Percentiles rank a stretch among this genome's conserved stretches.
Evolutionary conservation across 92 coral and sea anemone genomes (phyloP).

Genomic region (Micromussa lordhowensis): DNA sequence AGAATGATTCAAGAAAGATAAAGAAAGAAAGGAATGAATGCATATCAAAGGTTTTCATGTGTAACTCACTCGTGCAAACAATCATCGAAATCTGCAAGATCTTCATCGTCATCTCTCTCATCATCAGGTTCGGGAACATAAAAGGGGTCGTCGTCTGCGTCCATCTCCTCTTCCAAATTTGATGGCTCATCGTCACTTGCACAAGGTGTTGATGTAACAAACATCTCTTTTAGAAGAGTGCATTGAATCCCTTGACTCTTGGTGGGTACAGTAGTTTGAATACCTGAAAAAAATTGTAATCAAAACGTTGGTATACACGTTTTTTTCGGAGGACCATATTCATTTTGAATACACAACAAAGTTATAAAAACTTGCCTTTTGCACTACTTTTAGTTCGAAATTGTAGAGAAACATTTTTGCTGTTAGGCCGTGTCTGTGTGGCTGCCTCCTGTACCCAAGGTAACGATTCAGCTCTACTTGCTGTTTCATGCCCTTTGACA

Average conservation of each 20-base stretch:
- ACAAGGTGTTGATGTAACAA: too few relatives aligned
- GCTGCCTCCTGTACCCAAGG: neutral
- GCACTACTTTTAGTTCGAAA: neutral
- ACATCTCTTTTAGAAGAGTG: too few relatives aligned
- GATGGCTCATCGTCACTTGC: too few relatives aligned
- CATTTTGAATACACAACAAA: neutral
- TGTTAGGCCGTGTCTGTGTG: neutral
- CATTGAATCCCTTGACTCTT: too few relatives aligned
- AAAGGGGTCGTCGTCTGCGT: neutral
- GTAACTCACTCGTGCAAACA: neutral
- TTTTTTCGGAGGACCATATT: neutral
- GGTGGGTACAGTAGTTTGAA: neutral
- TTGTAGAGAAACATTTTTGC: neutral
- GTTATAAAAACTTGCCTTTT: neutral
- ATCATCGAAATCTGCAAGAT: neutral
- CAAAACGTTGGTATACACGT: too few relatives aligned
- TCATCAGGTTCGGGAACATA: slow-evolving; percentile 8
- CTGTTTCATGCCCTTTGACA: neutral
- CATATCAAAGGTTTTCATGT: too few relatives aligned
- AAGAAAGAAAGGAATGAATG: too few relatives aligned
- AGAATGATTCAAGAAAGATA: too few relatives aligned
- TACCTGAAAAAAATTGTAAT: neutral
- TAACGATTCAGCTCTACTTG: neutral
- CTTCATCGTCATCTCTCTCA: neutral
- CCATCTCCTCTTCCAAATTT: neutral